Percentiles rank a stretch among this genome's conserved stretches.
These are phyloP conservation scores for Catostylus mosaicus DNA, from an alignment of 30 jellyfish, hydroid and myxozoan species.

Conservation along the genomic window DNA sequence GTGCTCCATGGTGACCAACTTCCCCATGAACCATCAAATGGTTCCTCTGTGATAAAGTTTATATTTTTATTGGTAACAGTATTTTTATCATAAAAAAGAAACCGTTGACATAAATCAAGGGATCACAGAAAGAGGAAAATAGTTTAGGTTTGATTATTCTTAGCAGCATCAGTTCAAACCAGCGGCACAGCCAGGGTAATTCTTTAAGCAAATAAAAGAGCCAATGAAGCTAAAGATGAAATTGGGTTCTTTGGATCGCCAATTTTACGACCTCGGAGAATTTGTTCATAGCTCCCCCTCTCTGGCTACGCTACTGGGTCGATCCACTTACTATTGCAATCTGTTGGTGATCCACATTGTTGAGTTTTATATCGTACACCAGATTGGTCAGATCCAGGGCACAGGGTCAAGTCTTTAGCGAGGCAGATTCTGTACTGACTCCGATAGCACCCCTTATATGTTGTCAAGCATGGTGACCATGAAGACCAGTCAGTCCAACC, in stretches of 20 bases:
- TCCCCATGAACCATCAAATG: conserved; percentile 55
- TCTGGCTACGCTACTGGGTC: too few species aligned
- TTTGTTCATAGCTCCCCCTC: too few species aligned
- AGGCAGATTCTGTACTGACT: conserved; percentile 58
- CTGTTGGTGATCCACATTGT: conserved; percentile 21
- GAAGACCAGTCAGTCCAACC: conserved; percentile 66
- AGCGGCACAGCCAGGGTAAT: too few species aligned
- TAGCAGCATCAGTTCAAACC: too few species aligned
- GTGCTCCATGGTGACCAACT: conserved; percentile 37
- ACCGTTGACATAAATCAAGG: too few species aligned
- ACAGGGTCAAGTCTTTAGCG: conserved; percentile 28
- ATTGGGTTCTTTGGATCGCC: too few species aligned
- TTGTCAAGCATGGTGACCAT: conserved; percentile 47
- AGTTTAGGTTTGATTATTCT: too few species aligned
- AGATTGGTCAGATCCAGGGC: conserved; percentile 39
- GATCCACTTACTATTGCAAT: conserved; percentile 34
- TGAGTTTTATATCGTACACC: conserved; percentile 40
- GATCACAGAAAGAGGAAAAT: too few species aligned
- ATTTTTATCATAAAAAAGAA: background rate
- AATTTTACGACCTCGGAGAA: too few species aligned
- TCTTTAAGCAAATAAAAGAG: too few species aligned
- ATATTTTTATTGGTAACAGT: too few species aligned
- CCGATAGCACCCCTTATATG: conserved; percentile 33
- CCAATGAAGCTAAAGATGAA: too few species aligned
- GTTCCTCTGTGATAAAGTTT: background rate